Evolutionary conservation across 2,797 vertebrate species (phyloP).

Genomic region (Sebastes variabilis): DNA sequence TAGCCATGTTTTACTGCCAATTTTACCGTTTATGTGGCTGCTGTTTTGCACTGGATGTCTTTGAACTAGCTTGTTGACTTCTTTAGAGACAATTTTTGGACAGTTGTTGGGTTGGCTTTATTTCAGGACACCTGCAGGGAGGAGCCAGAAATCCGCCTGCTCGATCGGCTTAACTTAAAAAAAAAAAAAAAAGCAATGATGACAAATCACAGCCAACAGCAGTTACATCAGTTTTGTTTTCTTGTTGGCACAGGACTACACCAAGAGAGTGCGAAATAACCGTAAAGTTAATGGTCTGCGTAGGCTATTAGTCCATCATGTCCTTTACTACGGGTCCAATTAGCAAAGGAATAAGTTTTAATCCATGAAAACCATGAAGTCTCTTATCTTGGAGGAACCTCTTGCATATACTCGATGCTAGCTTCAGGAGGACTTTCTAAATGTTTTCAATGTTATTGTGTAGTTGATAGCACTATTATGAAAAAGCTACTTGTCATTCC

Average conservation of each 20-base stretch:
- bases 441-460: slow-evolving; percentile 98
- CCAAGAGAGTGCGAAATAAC: slow-evolving; percentile 66
- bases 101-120: slow-evolving; percentile 42
- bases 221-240: slow-evolving; percentile 51
- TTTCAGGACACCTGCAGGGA: slow-evolving; percentile 58
- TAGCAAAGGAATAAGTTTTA: slow-evolving; percentile 87
- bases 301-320: slow-evolving; percentile 87
- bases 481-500: slow-evolving; percentile 98
- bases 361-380: slow-evolving; percentile 88
- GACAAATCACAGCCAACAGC: slow-evolving; percentile 64
- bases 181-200: slow-evolving; percentile 40
- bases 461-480: slow-evolving; percentile 98
- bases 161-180: slow-evolving; percentile 10
- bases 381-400: slow-evolving; percentile 87
- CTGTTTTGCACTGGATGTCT: slow-evolving; percentile 85
- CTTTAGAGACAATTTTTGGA: slow-evolving; percentile 45
- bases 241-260: slow-evolving; percentile 53
- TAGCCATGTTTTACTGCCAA: slow-evolving; percentile 88
- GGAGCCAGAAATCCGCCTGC: slow-evolving; percentile 32
- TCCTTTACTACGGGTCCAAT: slow-evolving; percentile 88
- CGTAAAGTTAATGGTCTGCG: slow-evolving; percentile 85
- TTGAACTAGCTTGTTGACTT: slow-evolving; percentile 70
- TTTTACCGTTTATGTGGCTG: slow-evolving; percentile 81
- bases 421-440: slow-evolving; percentile 96
- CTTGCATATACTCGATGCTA: slow-evolving; percentile 94